Base-by-base conservation (phyloP, 2,113 vertebrate genomes). In the Capreolus pygargus region DNA sequence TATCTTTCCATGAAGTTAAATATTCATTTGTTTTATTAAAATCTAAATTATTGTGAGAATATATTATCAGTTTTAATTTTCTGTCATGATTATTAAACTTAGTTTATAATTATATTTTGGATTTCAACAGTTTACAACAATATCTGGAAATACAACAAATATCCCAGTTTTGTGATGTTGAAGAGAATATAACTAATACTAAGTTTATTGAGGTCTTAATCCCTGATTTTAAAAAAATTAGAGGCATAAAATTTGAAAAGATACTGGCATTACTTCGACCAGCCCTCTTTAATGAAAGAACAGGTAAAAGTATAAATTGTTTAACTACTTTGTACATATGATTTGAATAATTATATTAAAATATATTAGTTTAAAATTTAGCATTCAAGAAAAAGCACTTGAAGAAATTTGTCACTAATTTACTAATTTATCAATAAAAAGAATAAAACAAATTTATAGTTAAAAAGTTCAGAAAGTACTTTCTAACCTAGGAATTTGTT, bases 211-310 rank as follows among this genome's bases (percentile, higher is more conserved):
- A 97, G 6, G 39, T 74, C 4, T 97, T 98, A 57, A 98, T 98
- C 28, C 97, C 98, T 91, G 78, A 96, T 74, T 97, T 98, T 89
- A 96, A 94, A 97, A 82, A 6, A 50, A 89, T 17, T 14, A 95
- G 86, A 91, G 28, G 7, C 19, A 45, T 55, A 55, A 97, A 97
- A 45, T 36, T 97, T 61, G 91, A 97, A 94, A 97, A 10, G 17
- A 97, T 70, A n/a, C 8, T 98, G 57, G 97, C 93, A 89, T 54
- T 98, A n/a, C 93, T 98, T 84, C 45, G 67, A 50, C 98, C 98
- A 89, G 50, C 67, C n/a, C 82, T 98, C 50, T 58, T 88, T 57
- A 78, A 47, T 7, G 82, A 94, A 94, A 95, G 16, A 17, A 88
- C 86, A 97, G 91, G 98, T 98, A 97, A 86, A 83, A 70, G 45